These are phyloP conservation scores for Pachycephala philippinensis DNA, from an alignment of 2,113 vertebrate genomes.

Conservation along the genomic window DNA sequence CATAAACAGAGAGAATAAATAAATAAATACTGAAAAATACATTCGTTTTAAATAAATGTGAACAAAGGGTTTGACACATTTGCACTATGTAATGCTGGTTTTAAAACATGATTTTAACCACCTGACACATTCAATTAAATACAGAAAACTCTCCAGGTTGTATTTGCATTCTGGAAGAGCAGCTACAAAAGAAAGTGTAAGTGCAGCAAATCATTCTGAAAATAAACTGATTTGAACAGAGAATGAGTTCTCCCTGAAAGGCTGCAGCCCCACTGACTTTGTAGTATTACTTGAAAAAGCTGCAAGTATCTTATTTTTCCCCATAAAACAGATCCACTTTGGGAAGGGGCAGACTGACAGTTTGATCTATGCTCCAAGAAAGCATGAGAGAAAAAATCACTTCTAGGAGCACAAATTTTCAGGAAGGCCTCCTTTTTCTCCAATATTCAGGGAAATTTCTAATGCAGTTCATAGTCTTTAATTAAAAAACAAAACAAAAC, in stretches of 20 bases:
- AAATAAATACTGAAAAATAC: not conserved
- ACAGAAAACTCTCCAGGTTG: not conserved
- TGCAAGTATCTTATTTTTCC: not conserved
- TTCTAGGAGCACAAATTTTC: not conserved
- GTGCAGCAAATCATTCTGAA: constrained; percentile 13
- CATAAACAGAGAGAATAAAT: not conserved
- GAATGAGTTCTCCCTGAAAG: not conserved
- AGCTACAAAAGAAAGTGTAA: constrained; percentile 12
- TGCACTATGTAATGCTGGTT: not conserved
- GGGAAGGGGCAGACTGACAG: not conserved
- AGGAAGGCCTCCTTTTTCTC: not conserved
- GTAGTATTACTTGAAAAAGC: not conserved
- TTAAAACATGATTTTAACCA: constrained; percentile 11
- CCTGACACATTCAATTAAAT: not conserved
- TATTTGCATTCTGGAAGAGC: constrained; percentile 9
- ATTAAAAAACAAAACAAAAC: not conserved
- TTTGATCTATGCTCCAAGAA: not conserved
- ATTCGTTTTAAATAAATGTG: not conserved
- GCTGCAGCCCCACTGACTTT: not conserved
- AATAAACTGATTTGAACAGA: not conserved
- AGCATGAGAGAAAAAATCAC: not conserved
- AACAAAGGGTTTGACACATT: not conserved
- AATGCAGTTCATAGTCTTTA: not conserved
- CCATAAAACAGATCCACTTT: not conserved
- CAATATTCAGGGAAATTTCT: not conserved